phyloP scores from a whole-genome alignment of 2,888 invertebrate genomes.

The Lithophane semibrunnea region DNA sequence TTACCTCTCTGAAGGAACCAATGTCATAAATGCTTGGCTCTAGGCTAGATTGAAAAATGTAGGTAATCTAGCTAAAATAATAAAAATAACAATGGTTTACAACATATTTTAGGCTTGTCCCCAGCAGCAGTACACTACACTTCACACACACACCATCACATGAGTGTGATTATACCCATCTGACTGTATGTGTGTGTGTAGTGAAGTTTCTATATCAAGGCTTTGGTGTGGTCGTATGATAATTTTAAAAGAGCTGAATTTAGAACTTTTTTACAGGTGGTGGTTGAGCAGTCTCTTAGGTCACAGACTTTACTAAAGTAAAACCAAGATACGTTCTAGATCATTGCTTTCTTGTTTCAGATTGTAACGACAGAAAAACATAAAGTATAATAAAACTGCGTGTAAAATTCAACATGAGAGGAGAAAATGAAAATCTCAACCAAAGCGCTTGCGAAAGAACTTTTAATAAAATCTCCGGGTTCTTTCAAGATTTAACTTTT shows the following conservation, averaged over 20 bases:
- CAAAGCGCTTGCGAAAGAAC: constrained; percentile 4
- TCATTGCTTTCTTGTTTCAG: not conserved
- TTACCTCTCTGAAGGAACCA: too few relatives aligned
- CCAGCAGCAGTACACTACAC: too few relatives aligned
- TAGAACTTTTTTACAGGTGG: not conserved
- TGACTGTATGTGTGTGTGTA: not conserved
- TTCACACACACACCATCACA: too few relatives aligned
- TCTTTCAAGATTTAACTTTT: not conserved
- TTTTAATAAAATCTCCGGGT: constrained; percentile 29
- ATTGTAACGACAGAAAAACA: not conserved
- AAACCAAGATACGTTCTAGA: too few relatives aligned
- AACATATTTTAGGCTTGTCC: too few relatives aligned
- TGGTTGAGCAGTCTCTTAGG: not conserved
- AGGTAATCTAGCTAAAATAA: too few relatives aligned
- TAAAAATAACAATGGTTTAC: too few relatives aligned
- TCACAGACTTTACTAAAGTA: not conserved
- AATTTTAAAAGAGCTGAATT: not conserved
- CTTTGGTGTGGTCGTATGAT: not conserved
- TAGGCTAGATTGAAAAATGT: too few relatives aligned
- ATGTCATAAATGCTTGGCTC: too few relatives aligned
- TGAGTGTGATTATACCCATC: too few relatives aligned
- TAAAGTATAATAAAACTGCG: not conserved
- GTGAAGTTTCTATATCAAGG: not conserved
- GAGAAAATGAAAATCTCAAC: constrained; percentile 1
- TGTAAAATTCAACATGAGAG: constrained; percentile 11